Percentiles rank a stretch among this genome's conserved stretches.
These are phyloP conservation scores for Drosophila aff. DNA, from an alignment of 1,140 invertebrate genomes.

Conservation along the genomic window DNA sequence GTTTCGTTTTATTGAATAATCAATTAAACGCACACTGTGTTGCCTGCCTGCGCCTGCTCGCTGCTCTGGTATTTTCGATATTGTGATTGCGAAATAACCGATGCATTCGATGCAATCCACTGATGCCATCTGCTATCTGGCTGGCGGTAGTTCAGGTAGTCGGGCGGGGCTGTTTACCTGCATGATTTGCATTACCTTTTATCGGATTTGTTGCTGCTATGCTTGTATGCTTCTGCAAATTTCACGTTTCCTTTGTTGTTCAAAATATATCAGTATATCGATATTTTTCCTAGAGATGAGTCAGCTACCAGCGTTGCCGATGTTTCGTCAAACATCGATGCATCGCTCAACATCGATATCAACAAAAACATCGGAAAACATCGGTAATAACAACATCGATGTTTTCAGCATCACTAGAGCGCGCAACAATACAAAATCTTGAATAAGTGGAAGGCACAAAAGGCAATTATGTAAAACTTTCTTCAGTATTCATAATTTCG, in stretches of 20 bases:
- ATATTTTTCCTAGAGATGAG: too few species aligned
- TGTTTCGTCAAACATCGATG: too few species aligned
- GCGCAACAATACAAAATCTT: too few species aligned
- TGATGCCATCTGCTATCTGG: slow-evolving; percentile 4
- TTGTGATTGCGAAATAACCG: slow-evolving; percentile 40
- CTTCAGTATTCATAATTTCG: too few species aligned
- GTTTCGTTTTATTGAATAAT: slow-evolving; percentile 74
- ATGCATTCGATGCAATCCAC: slow-evolving; percentile 5
- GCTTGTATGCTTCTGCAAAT: slow-evolving; percentile 33
- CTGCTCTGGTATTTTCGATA: slow-evolving; percentile 72
- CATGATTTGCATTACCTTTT: slow-evolving; percentile 66
- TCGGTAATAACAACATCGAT: too few species aligned
- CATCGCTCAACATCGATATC: too few species aligned
- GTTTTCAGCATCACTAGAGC: too few species aligned
- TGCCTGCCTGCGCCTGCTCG: slow-evolving; percentile 23
- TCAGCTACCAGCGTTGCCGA: too few species aligned
- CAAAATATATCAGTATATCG: too few species aligned
- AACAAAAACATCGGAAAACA: too few species aligned
- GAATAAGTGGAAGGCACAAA: too few species aligned
- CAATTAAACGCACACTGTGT: slow-evolving; percentile 72
- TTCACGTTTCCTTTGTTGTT: slow-evolving; percentile 74
- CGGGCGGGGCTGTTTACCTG: slow-evolving; percentile 18
- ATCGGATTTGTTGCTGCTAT: slow-evolving; percentile 57
- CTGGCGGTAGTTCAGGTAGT: background rate
- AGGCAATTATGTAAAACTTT: too few species aligned